Evolutionary conservation across 2,113 vertebrate genomes (phyloP).

Genomic region (Suricata suricatta): DNA sequence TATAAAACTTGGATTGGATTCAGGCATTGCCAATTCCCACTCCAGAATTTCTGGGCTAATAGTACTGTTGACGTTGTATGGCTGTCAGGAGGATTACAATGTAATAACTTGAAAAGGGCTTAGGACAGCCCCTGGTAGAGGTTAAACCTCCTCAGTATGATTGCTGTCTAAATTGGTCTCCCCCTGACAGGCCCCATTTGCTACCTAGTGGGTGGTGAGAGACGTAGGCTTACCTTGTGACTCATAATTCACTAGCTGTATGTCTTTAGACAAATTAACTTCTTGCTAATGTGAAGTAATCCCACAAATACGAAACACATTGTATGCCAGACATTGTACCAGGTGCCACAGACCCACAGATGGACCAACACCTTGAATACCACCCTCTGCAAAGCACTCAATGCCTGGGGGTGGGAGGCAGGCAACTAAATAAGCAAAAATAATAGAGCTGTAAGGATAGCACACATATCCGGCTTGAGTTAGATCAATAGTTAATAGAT

Average conservation of each 20-base stretch:
- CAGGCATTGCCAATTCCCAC: neutral
- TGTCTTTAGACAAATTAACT: neutral
- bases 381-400: neutral
- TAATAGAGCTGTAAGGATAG: neutral
- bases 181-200: neutral
- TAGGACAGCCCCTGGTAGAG: neutral
- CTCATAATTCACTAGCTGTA: neutral
- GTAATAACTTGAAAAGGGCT: neutral
- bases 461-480: neutral
- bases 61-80: neutral
- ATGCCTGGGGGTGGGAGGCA: rapidly evolving
- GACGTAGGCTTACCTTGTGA: neutral
- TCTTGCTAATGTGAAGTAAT: neutral
- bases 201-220: neutral
- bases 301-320: neutral
- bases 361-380: rapidly evolving
- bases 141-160: neutral
- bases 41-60: neutral
- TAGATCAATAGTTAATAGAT: neutral
- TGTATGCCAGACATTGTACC: too few relatives aligned
- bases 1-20: neutral
- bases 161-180: neutral
- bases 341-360: neutral
- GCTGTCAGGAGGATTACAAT: neutral
- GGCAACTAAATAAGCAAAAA: neutral